phyloP scores from a whole-genome alignment of 2,113 vertebrate genomes.

The Osmerus eperlanus region DNA sequence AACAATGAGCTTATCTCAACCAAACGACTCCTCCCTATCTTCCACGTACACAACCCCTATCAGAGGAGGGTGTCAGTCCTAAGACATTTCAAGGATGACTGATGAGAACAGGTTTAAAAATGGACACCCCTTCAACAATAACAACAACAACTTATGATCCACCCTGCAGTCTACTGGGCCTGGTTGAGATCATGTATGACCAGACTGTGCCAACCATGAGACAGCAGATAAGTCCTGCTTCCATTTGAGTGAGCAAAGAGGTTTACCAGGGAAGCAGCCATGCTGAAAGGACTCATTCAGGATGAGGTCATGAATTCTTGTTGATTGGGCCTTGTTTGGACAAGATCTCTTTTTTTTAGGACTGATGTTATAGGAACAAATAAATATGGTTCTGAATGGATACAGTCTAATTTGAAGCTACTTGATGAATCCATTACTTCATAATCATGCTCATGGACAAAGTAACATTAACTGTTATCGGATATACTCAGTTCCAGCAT shows the following conservation, averaged over 20 bases:
- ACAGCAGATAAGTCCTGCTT: slow-evolving; percentile 27
- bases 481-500: too few species aligned
- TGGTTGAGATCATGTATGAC: slow-evolving; percentile 5
- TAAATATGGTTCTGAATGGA: too few species aligned
- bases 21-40: not conserved
- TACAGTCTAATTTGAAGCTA: too few species aligned
- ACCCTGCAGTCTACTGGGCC: not conserved
- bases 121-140: slow-evolving; percentile 7
- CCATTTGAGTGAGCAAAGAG: slow-evolving; percentile 19
- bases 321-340: too few species aligned
- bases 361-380: too few species aligned
- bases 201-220: slow-evolving; percentile 28
- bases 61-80: not conserved
- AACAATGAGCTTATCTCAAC: not conserved
- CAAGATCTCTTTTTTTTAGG: too few species aligned
- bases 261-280: slow-evolving; percentile 9
- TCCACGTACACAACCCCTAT: not conserved
- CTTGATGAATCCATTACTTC: too few species aligned
- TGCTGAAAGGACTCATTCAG: too few species aligned
- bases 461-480: too few species aligned
- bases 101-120: not conserved
- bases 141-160: not conserved
- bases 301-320: too few species aligned
- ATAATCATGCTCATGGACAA: too few species aligned
- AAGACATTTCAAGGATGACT: not conserved